Conservation (phyloP, 2,113 vertebrate genomes). For the Hypomesus transpacificus region DNA sequence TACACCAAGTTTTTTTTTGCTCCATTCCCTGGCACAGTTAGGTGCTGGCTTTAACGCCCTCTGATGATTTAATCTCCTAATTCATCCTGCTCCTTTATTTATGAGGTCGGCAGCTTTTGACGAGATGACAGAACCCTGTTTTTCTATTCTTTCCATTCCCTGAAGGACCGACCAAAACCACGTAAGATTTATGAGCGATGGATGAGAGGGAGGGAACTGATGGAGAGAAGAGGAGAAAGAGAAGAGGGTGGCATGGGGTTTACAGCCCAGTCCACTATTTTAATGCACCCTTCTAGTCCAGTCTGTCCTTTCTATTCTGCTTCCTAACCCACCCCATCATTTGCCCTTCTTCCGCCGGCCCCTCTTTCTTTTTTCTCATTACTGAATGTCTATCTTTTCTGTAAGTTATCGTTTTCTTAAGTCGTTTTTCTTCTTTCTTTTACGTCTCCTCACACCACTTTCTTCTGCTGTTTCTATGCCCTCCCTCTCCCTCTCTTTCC, state of each 20-base stretch:
- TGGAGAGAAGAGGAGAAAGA: background rate
- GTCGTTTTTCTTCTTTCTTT: background rate
- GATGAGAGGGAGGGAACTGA: background rate
- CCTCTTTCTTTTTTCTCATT: background rate
- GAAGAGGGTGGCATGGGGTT: background rate
- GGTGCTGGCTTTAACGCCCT: conserved; percentile 4
- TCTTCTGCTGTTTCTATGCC: background rate
- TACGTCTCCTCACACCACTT: background rate
- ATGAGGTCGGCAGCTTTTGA: background rate
- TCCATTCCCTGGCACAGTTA: background rate
- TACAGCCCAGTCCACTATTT: background rate
- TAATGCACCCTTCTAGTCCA: too few relatives aligned
- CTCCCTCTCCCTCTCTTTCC: background rate
- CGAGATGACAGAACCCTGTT: background rate
- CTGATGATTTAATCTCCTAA: conserved; percentile 13
- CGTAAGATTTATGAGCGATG: background rate
- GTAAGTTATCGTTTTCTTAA: background rate
- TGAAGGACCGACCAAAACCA: background rate
- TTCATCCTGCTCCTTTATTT: background rate
- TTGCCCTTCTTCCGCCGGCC: background rate
- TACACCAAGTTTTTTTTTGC: background rate
- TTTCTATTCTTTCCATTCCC: background rate
- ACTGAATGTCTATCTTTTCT: background rate
- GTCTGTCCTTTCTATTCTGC: background rate
- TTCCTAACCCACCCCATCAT: background rate